A percentile compares a stretch with the other conserved stretches of the same genome.
Evolutionary conservation across 2,888 invertebrate species (phyloP).

Genomic region (Harmothoe impar): DNA sequence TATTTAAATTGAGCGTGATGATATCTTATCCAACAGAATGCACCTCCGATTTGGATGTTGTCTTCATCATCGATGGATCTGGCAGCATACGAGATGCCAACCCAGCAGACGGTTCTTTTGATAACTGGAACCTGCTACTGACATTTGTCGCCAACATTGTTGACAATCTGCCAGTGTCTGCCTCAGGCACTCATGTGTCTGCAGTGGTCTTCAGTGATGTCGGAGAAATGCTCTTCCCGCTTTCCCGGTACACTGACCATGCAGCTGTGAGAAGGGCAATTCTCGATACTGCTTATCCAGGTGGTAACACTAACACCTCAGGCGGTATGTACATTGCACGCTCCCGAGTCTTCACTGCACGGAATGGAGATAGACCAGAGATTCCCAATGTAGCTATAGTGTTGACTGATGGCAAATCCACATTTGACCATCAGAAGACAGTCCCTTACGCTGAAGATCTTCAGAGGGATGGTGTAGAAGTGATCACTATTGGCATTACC

Average conservation of each 20-base stretch:
- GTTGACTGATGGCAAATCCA: no score
- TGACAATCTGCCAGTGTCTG: slow-evolving; percentile 31
- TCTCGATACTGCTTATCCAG: neutral
- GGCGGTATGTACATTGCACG: slow-evolving; percentile 33
- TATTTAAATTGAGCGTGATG: no score
- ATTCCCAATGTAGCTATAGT: neutral
- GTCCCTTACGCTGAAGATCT: neutral
- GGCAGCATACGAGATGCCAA: slow-evolving; percentile 60
- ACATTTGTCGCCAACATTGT: slow-evolving; percentile 43
- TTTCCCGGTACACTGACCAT: slow-evolving; percentile 6
- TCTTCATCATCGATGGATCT: slow-evolving; percentile 59
- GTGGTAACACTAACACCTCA: slow-evolving; percentile 58
- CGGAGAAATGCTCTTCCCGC: slow-evolving; percentile 19
- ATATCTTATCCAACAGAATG: slow-evolving; percentile 19
- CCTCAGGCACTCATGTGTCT: slow-evolving; percentile 6
- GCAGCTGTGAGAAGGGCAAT: neutral
- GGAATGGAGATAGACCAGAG: slow-evolving; percentile 17
- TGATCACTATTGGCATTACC: slow-evolving; percentile 12
- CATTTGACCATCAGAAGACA: neutral
- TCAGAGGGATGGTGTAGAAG: neutral
- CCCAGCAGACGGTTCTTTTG: slow-evolving; percentile 42
- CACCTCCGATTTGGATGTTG: slow-evolving; percentile 24
- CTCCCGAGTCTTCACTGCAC: neutral
- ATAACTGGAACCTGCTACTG: slow-evolving; percentile 59
- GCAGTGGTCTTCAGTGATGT: slow-evolving; percentile 11